phyloP scores from a whole-genome alignment of 2,113 vertebrate species.

The Spermophilus dauricus region DNA sequence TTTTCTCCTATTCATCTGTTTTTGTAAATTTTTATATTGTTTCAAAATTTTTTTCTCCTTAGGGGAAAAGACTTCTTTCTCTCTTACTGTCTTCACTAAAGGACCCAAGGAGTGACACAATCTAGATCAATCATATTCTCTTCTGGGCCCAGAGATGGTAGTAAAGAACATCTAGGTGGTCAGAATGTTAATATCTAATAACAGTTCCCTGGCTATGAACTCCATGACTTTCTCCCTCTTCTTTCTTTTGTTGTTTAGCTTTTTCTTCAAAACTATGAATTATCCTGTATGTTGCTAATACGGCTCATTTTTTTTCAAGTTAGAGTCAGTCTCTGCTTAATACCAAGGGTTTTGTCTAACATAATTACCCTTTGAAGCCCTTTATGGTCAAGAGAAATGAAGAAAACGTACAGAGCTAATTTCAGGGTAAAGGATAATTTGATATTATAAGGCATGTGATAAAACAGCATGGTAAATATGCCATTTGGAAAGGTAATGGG shows the following conservation, averaged over 20 bases:
- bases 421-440: not conserved
- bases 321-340: not conserved
- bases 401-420: not conserved
- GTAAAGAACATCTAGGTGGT: not conserved
- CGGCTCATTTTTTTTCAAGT: not conserved
- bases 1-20: not conserved
- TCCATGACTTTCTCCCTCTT: not conserved
- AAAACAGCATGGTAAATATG: not conserved
- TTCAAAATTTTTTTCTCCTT: too few species aligned
- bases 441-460: not conserved
- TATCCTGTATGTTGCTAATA: not conserved
- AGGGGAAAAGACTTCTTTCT: too few species aligned
- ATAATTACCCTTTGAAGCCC: not conserved
- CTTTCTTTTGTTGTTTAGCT: not conserved
- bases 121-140: not conserved
- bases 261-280: not conserved
- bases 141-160: not conserved
- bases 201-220: not conserved
- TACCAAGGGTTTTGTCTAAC: not conserved
- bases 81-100: not conserved
- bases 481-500: not conserved
- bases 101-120: not conserved
- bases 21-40: not conserved
- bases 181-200: not conserved
- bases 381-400: not conserved